A percentile compares a stretch with the other conserved stretches of the same genome.
Conservation (phyloP, 1,140 invertebrate species). For the Pinna nobilis region DNA sequence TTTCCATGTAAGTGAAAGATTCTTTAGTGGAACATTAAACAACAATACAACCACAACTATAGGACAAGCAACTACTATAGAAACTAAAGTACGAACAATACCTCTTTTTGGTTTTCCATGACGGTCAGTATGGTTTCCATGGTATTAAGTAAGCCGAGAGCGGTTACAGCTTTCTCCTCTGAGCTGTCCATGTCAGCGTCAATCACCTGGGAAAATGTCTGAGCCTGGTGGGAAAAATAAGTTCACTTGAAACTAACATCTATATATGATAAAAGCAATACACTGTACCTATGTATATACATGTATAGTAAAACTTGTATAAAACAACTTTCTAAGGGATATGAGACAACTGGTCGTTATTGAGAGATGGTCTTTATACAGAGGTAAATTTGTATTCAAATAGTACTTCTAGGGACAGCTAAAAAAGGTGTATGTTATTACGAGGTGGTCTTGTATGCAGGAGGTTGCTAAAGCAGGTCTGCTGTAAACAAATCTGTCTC, state of each 20-base stretch:
- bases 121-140: conserved; percentile 96
- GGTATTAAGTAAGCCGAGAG: conserved; percentile 97
- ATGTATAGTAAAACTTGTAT: no score
- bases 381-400: no score
- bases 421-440: no score
- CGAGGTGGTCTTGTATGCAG: no score
- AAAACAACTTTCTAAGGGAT: no score
- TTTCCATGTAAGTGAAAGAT: no score
- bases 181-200: conserved; percentile 83
- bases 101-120: conserved; percentile 90
- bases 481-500: no score
- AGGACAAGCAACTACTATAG: no score
- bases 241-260: not conserved
- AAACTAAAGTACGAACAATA: conserved; percentile 34
- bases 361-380: no score
- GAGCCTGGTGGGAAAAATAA: conserved; percentile 78
- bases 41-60: not conserved
- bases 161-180: conserved; percentile 97
- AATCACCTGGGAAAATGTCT: conserved; percentile 92
- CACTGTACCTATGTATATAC: not conserved
- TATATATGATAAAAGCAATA: not conserved
- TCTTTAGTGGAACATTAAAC: not conserved
- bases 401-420: no score
- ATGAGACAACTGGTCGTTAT: no score
- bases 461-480: no score